Percentiles rank a stretch among this genome's conserved stretches.
Conservation (phyloP, 1,140 invertebrate species). For the Ostrea denselamellosa region DNA sequence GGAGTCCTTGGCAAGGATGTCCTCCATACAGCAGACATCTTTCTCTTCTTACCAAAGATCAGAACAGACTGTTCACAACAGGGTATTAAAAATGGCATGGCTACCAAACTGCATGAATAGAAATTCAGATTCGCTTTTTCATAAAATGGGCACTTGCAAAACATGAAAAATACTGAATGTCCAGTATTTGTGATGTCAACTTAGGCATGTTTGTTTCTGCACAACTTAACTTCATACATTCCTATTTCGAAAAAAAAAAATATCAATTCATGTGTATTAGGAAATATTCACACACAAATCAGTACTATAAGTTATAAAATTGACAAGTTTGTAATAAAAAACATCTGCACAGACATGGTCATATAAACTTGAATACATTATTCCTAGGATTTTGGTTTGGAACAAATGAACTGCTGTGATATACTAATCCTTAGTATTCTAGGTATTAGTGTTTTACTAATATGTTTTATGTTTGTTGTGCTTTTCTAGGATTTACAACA, state of each 20-base stretch:
- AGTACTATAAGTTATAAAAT: too few relatives aligned
- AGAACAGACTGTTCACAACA: constrained; percentile 7
- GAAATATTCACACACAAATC: too few relatives aligned
- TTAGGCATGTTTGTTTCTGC: constrained; percentile 14
- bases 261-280: too few relatives aligned
- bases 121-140: neutral
- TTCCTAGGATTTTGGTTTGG: too few relatives aligned
- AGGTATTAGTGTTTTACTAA: neutral
- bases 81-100: constrained; percentile 13
- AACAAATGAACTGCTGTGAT: too few relatives aligned
- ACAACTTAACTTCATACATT: neutral
- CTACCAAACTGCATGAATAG: constrained; percentile 22
- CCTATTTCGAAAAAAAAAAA: too few relatives aligned
- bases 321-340: too few relatives aligned
- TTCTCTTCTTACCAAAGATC: constrained; percentile 26
- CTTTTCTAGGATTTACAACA: constrained; percentile 68
- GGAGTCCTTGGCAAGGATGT: neutral
- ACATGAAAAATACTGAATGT: neutral
- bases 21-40: neutral
- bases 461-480: neutral
- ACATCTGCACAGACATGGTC: too few relatives aligned
- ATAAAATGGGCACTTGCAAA: constrained; percentile 18
- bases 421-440: too few relatives aligned
- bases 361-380: too few relatives aligned
- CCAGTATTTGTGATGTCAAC: neutral